These are phyloP conservation scores for Drosophila asahinai DNA, from an alignment of 1,140 invertebrate species.

Conservation along the genomic window DNA sequence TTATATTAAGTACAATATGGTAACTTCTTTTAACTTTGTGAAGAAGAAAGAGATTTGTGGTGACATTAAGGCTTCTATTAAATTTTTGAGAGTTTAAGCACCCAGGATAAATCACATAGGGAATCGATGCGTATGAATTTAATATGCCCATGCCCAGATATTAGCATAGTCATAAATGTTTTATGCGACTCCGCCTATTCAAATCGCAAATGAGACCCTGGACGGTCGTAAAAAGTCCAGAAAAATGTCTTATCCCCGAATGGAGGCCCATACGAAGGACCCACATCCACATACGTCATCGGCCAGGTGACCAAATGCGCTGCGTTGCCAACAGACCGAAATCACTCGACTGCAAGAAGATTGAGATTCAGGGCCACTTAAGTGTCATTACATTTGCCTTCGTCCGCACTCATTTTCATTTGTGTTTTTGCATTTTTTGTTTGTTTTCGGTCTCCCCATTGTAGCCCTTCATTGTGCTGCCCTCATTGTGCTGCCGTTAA, in stretches of 20 bases:
- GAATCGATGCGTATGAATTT: slow-evolving; percentile 12
- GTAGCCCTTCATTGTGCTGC: slow-evolving; percentile 35
- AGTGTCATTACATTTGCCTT: slow-evolving; percentile 57
- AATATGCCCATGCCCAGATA: slow-evolving; percentile 14
- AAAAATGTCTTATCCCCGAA: slow-evolving; percentile 14
- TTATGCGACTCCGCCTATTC: slow-evolving; percentile 16
- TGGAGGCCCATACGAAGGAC: slow-evolving; percentile 14
- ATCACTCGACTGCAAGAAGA: slow-evolving; percentile 76
- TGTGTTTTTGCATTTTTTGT: slow-evolving; percentile 38
- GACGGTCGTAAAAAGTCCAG: slow-evolving; percentile 22
- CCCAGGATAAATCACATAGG: slow-evolving; percentile 12
- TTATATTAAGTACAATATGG: too few relatives aligned
- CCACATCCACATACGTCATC: slow-evolving; percentile 40
- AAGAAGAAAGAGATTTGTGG: background rate
- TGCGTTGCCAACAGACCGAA: slow-evolving; percentile 47
- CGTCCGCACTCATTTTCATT: slow-evolving; percentile 49
- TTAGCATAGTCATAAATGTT: slow-evolving; percentile 32
- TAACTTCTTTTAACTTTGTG: too few relatives aligned
- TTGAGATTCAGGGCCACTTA: slow-evolving; percentile 73
- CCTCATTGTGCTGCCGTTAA: slow-evolving; percentile 35
- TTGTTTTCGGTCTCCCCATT: slow-evolving; percentile 9
- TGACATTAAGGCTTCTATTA: background rate
- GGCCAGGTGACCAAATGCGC: slow-evolving; percentile 31
- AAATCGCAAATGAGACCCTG: slow-evolving; percentile 24
- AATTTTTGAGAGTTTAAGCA: background rate